Conservation (phyloP, 2,888 invertebrate species). For the Lordiphosa andalusiaca region DNA sequence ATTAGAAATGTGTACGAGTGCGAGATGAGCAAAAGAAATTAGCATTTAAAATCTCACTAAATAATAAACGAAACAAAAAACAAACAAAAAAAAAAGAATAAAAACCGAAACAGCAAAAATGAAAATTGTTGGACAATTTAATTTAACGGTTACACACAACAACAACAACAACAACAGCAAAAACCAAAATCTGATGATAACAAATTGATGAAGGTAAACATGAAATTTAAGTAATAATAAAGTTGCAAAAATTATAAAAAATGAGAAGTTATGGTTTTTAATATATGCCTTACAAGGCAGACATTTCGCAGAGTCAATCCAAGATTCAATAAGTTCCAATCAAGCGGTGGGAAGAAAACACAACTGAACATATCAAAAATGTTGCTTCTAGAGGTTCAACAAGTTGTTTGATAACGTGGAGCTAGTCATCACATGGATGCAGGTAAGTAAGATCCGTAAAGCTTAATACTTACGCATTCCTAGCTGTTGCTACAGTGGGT, state of each 20-base stretch:
- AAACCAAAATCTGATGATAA: slow-evolving; percentile 7
- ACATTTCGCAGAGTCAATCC: too few species aligned
- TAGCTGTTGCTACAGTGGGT: too few species aligned
- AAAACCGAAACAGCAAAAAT: slow-evolving; percentile 9
- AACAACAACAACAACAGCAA: background rate
- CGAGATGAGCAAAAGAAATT: slow-evolving; percentile 26
- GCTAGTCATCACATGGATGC: too few species aligned
- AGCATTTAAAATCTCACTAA: slow-evolving; percentile 36
- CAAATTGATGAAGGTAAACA: slow-evolving; percentile 31
- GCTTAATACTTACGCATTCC: too few species aligned
- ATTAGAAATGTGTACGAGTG: slow-evolving; percentile 57
- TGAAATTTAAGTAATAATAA: slow-evolving; percentile 67
- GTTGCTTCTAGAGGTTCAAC: too few species aligned
- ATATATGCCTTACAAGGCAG: too few species aligned
- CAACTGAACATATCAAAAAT: too few species aligned
- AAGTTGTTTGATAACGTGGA: too few species aligned
- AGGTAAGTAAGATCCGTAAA: too few species aligned
- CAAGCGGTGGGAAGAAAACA: too few species aligned
- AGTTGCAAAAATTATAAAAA: slow-evolving; percentile 58
- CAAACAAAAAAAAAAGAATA: slow-evolving; percentile 23
- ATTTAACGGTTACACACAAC: slow-evolving; percentile 18
- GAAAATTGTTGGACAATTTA: slow-evolving; percentile 24
- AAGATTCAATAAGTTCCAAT: too few species aligned
- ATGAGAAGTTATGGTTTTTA: too few species aligned
- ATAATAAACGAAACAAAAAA: slow-evolving; percentile 26